These are phyloP conservation scores for Caerostris extrusa DNA, from an alignment of 1,140 invertebrate genomes.

Conservation along the genomic window DNA sequence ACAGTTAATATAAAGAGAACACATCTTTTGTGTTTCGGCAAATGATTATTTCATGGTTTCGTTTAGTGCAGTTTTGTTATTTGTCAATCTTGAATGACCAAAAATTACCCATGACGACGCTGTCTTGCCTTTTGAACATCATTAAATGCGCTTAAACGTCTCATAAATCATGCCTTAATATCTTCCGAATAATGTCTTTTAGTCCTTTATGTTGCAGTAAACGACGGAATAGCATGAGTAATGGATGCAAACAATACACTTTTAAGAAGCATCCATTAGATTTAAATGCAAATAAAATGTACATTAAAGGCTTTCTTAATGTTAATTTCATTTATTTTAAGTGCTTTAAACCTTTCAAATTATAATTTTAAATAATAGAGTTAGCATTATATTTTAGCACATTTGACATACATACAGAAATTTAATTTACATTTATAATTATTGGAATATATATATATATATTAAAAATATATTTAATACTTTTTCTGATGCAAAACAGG, in stretches of 20 bases:
- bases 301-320: no score
- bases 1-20: not conserved
- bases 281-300: not conserved
- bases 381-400: no score
- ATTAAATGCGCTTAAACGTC: conserved; percentile 60
- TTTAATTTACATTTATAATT: no score
- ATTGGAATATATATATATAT: no score
- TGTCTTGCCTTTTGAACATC: conserved; percentile 41
- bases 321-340: no score
- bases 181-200: not conserved
- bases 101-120: conserved; percentile 59
- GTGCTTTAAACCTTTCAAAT: no score
- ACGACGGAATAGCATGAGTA: not conserved
- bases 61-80: conserved; percentile 18
- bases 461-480: no score
- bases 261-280: not conserved
- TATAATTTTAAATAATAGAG: no score
- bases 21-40: not conserved
- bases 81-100: conserved; percentile 52
- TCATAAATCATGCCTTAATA: conserved; percentile 30
- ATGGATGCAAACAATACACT: not conserved
- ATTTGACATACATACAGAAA: no score
- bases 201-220: not conserved
- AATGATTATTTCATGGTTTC: not conserved
- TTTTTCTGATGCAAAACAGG: no score